Conservation (phyloP, 2,113 vertebrate species). For the Uria lomvia region DNA sequence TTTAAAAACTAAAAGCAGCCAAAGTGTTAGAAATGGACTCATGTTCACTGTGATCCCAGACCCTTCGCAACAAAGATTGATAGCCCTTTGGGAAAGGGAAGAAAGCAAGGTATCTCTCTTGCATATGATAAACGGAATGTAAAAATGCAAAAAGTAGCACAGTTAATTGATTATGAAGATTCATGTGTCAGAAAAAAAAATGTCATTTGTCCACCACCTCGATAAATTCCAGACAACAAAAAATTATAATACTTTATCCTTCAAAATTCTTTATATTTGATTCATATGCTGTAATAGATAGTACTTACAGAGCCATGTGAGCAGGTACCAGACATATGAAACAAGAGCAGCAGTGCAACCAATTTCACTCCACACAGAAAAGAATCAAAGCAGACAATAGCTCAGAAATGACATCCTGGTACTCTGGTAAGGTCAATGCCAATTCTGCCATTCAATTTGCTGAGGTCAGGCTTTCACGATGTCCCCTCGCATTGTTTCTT, state of each 20-base stretch:
- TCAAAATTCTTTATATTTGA: neutral
- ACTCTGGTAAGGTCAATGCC: neutral
- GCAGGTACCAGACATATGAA: neutral
- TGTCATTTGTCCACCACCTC: neutral
- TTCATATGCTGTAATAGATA: neutral
- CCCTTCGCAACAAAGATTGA: neutral
- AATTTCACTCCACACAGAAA: neutral
- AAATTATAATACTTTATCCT: neutral
- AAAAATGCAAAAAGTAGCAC: neutral
- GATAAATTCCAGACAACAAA: neutral
- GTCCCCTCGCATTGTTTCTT: neutral
- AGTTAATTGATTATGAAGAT: neutral
- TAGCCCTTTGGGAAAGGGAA: neutral
- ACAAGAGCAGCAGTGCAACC: neutral
- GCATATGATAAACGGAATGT: neutral
- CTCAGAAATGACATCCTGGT: neutral
- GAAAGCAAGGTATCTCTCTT: neutral
- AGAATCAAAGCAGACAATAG: neutral
- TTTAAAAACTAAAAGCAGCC: slow-evolving; percentile 12
- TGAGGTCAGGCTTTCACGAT: neutral
- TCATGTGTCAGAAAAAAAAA: neutral
- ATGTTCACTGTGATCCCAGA: neutral
- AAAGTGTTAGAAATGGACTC: neutral
- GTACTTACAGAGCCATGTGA: neutral
- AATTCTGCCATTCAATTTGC: neutral